These are phyloP conservation scores for Aplysia californica DNA, from an alignment of 1,140 invertebrate genomes.

Conservation along the genomic window DNA sequence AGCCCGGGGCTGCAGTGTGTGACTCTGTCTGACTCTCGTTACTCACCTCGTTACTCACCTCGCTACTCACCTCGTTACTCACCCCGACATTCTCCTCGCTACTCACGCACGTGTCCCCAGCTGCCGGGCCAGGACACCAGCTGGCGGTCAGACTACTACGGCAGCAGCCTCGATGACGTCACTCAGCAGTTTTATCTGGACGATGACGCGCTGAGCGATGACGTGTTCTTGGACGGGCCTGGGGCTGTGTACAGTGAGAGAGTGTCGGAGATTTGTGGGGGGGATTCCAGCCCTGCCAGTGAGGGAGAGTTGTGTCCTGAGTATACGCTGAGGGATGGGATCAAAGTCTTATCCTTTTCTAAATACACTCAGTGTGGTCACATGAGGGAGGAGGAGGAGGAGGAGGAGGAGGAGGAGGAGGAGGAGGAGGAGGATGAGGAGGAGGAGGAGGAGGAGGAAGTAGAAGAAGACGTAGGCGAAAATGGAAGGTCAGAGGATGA, in stretches of 20 bases:
- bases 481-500: background rate
- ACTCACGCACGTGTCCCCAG: too few relatives aligned
- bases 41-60: background rate
- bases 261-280: background rate
- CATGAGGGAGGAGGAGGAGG: background rate
- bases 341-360: background rate
- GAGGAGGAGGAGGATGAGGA: too few relatives aligned
- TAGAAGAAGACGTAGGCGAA: too few relatives aligned
- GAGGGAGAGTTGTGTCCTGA: background rate
- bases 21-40: background rate
- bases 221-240: slow-evolving; percentile 19
- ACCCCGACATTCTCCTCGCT: background rate
- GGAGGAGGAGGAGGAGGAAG: too few relatives aligned
- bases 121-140: background rate
- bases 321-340: background rate
- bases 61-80: background rate
- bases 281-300: background rate
- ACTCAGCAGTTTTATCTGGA: slow-evolving; percentile 19
- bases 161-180: slow-evolving; percentile 21
- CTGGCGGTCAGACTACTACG: slow-evolving; percentile 9
- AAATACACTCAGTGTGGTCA: background rate
- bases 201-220: slow-evolving; percentile 27
- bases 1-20: background rate
- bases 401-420: too few relatives aligned
- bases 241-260: background rate